Evolutionary conservation across 2,888 invertebrate genomes (phyloP), one percentile per base, ranked within the genome.

Genomic region (Horisme vitalbata): DNA sequence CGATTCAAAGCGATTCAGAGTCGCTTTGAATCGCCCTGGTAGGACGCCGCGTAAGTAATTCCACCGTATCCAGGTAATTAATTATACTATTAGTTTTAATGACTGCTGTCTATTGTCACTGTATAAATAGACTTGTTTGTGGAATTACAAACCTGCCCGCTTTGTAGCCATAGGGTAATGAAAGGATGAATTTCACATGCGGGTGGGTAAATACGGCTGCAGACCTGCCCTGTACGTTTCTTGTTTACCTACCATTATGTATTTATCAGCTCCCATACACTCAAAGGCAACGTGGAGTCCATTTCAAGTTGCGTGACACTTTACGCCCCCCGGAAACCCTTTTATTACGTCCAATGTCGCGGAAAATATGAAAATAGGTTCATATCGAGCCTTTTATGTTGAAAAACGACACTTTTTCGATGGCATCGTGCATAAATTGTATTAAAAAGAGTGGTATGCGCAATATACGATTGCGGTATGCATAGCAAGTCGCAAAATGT

Each of bases 101-200:
- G n/a, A n/a, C n/a, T n/a, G n/a, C n/a, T 20, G 43, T 39, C 39
- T 44, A 27, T 44, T 34, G 31, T 20, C 18, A 20, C 14, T 27
- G 6, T 2, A 33, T 33, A 32, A 36, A 41, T 35, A 35, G 27
- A 18, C 33, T 35, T 41, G 41, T 47, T 49, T 49, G 44, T 32
- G 35, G 23, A 43, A 43, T 48, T 38, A 39, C 43, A 32, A 27
- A 18, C 34, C 5, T 23, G 24, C 9, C 26, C 34, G 37, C 48
- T 43, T 45, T 57, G 56, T 60, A 57, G 59, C 47, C 52, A 55
- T 50, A 46, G 50, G 54, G 55, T 67, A 67, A 69, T 68, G 61
- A 63, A 64, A 59, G 52, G 60, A 52, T 65, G 59, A 65, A 68
- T 70, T 59, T 66, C 66, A 58, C 57, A 71, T 71, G 64, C 66